Evolutionary conservation across 2,888 invertebrate genomes (phyloP).

Genomic region (Apamea crenata): DNA sequence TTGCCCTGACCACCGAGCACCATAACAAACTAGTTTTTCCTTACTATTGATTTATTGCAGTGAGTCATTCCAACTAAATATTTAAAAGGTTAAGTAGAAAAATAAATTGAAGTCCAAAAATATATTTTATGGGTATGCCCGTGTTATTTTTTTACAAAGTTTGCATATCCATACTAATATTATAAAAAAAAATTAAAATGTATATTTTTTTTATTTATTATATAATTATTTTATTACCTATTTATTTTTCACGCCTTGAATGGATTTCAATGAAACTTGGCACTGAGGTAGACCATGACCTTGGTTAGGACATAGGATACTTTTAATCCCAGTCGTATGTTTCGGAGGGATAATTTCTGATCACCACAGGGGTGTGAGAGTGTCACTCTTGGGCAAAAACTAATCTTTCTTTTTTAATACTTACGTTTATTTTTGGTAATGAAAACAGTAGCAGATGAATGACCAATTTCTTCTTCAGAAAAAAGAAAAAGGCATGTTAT

Average conservation of each 20-base stretch:
- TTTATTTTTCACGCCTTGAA: not conserved
- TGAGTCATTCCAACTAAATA: slow-evolving; percentile 29
- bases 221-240: too few relatives aligned
- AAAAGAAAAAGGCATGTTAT: not conserved
- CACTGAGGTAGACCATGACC: not conserved
- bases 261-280: not conserved
- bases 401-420: not conserved
- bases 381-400: not conserved
- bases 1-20: slow-evolving; percentile 27
- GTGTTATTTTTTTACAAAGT: not conserved
- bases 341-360: not conserved
- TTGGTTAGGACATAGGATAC: not conserved
- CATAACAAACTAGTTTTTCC: slow-evolving; percentile 29
- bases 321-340: not conserved
- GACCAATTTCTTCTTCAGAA: not conserved
- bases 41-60: slow-evolving; percentile 30
- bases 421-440: too few relatives aligned
- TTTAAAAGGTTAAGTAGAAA: not conserved
- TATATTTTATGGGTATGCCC: not conserved
- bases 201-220: too few relatives aligned
- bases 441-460: not conserved
- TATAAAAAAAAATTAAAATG: not conserved
- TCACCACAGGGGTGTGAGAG: not conserved
- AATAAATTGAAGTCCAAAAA: not conserved
- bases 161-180: not conserved